These are phyloP conservation scores for Desmodus rotundus DNA, from an alignment of 2,113 vertebrate species.

Conservation along the genomic window DNA sequence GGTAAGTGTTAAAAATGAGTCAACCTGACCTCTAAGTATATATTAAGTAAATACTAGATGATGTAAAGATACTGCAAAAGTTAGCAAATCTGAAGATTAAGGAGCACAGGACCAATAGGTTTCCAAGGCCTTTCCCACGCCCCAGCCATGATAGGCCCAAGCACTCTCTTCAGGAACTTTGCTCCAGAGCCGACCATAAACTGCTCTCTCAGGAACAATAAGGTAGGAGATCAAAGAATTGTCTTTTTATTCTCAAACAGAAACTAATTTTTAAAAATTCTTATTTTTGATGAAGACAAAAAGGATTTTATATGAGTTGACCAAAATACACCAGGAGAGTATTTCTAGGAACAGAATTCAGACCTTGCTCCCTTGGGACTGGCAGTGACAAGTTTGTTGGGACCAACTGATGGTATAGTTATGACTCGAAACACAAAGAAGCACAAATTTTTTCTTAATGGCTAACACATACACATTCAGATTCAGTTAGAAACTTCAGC, in stretches of 20 bases:
- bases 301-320: neutral
- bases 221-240: neutral
- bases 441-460: slow-evolving; percentile 46
- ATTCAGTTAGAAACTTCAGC: slow-evolving; percentile 47
- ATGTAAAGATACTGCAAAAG: neutral
- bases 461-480: slow-evolving; percentile 25
- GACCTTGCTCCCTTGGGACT: neutral
- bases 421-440: slow-evolving; percentile 55
- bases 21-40: neutral
- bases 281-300: neutral
- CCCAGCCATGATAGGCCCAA: neutral
- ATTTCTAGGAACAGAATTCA: neutral
- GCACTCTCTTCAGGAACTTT: neutral
- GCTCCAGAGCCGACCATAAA: neutral
- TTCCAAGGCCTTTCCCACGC: neutral
- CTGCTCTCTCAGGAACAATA: neutral
- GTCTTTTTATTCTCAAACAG: neutral
- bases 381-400: neutral
- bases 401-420: slow-evolving; percentile 25
- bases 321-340: neutral
- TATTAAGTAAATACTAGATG: neutral
- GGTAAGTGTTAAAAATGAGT: neutral
- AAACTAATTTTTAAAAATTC: neutral
- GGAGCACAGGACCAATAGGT: neutral
- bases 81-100: neutral